Base-by-base conservation (phyloP, 2,888 invertebrate genomes). In the Cheilosia vernalis region DNA sequence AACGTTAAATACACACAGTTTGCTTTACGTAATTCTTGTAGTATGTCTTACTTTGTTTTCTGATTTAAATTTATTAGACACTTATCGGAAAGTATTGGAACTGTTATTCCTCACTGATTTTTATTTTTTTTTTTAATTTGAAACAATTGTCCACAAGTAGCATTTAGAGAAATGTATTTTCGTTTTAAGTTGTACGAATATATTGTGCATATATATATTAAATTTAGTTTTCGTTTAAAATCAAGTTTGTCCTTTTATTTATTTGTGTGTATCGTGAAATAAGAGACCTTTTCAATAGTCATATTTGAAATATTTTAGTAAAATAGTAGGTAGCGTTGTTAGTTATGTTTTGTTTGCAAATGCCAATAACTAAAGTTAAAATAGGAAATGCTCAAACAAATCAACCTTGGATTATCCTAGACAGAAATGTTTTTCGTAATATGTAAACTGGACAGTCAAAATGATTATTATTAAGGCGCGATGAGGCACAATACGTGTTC, bases 171-270 rank as follows among this genome's bases (percentile, higher is more conserved):
- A 47, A 83, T 47, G 66, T 78, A 51, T 47, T 17, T n/a, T 63
- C 53, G 10, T 49, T 70, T 82, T 70, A 53, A 63, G 63, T 76
- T 81, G 49, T 81, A 81, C 69, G 76, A 81, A 64, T 81, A 77
- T 63, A 53, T 82, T 82, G 82, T 82, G 82, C 82, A 82, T 77
- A 82, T 70, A 82, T 77, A 82, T 70, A 56, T 60, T 80, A 55
- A 67, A 60, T 15, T 58, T 63, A 42, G 7, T 53, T 67, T 49
- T n/a, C 33, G 13, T 53, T 44, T 58, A 40, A 74, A 56, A 13
- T 55, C 44, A 44, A 44, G 44, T 61, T 55, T 63, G 15, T 19
- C 30, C 24, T 51, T 51, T 53, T 56, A 21, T 44, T 47, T n/a
- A 13, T 49, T 15, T 55, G n/a, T 64, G n/a, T 64, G 66, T 67